phyloP scores from a whole-genome alignment of 2,797 vertebrate species.

The Esox lucius region DNA sequence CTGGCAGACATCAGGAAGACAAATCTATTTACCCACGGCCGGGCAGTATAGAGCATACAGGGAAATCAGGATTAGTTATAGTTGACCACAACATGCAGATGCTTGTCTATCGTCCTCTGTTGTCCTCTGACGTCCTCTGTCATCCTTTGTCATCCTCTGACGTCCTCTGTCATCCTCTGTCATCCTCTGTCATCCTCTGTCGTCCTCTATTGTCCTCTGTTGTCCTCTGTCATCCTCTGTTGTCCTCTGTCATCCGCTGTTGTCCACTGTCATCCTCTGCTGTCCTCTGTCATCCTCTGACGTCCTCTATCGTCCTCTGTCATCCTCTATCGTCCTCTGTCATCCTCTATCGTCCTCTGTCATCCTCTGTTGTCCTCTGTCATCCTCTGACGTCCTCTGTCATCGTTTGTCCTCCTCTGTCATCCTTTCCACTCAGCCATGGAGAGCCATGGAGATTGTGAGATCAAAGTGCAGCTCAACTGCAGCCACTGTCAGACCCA shows the following conservation, averaged over 20 bases:
- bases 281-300: no score
- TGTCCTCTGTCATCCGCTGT: no score
- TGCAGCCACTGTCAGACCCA: constrained; percentile 89
- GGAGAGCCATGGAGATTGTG: constrained; percentile 89
- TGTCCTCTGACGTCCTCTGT: no score
- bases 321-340: no score
- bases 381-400: neutral
- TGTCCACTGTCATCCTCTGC: no score
- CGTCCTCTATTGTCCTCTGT: no score
- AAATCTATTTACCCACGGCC: neutral
- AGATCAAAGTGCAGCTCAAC: constrained; percentile 85
- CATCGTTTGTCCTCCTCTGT: neutral
- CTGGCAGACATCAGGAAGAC: neutral
- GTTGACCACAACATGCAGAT: neutral
- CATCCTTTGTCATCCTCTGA: no score
- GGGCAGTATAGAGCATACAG: neutral
- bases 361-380: neutral
- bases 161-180: neutral
- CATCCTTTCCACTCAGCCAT: constrained; percentile 65
- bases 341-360: neutral
- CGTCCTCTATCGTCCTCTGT: no score
- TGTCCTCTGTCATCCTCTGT: no score
- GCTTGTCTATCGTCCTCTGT: no score
- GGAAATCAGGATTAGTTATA: neutral
- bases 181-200: no score